Evolutionary conservation across 2,888 invertebrate genomes (phyloP).

Genomic region (Quadroppia sp.): DNA sequence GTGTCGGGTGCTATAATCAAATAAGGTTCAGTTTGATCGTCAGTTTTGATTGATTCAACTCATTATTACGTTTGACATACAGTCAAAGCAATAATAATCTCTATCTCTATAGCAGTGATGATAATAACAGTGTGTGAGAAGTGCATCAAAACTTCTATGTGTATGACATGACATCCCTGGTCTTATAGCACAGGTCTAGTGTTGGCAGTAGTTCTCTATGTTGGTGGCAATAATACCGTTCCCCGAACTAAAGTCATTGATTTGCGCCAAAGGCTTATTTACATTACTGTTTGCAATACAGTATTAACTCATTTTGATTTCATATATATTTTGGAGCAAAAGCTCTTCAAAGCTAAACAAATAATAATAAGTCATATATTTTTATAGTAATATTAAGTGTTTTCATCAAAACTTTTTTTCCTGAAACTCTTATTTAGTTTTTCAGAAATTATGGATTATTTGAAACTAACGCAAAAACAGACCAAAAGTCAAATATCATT

Average conservation of each 20-base stretch:
- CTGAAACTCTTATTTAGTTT: background rate
- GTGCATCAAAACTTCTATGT: background rate
- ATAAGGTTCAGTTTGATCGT: background rate
- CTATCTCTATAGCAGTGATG: background rate
- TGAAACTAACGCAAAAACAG: background rate
- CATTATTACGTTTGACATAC: slow-evolving; percentile 20
- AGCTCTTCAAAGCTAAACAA: background rate
- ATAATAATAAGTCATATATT: background rate
- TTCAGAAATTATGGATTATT: background rate
- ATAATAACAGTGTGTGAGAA: background rate
- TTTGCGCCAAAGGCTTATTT: background rate
- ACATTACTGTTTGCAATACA: background rate
- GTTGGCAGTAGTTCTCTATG: background rate
- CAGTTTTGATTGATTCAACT: slow-evolving; percentile 23
- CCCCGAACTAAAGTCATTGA: background rate
- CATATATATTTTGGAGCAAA: background rate
- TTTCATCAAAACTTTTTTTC: no score
- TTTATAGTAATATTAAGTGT: background rate
- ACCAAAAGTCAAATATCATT: background rate
- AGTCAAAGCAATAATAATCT: slow-evolving; percentile 21
- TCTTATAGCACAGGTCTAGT: background rate
- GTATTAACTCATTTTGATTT: slow-evolving; percentile 20
- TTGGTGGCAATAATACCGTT: background rate
- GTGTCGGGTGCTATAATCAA: slow-evolving; percentile 5
- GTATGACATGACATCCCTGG: background rate